phyloP scores from a whole-genome alignment of 2,888 invertebrate species.

The Mesorhabditis belari region DNA sequence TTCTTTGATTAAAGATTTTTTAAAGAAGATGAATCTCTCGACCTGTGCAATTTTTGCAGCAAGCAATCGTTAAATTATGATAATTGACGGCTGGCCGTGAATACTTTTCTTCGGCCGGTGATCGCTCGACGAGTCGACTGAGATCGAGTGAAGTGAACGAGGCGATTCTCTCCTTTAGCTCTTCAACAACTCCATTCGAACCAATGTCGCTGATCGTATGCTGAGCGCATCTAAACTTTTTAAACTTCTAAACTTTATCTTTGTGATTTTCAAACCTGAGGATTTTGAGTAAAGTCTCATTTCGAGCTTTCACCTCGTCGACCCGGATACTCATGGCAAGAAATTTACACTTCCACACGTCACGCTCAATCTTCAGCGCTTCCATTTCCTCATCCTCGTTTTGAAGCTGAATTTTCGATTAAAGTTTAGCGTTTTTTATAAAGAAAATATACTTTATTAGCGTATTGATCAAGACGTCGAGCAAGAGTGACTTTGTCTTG shows the following conservation, averaged over 20 bases:
- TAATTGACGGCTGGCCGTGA: slow-evolving; percentile 13
- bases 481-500: slow-evolving; percentile 85
- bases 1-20: too few species aligned
- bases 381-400: slow-evolving; percentile 81
- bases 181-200: neutral
- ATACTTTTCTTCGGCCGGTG: slow-evolving; percentile 32
- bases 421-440: neutral
- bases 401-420: slow-evolving; percentile 16
- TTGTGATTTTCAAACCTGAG: neutral
- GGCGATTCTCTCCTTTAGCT: neutral
- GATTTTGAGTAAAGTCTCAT: slow-evolving; percentile 14
- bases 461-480: slow-evolving; percentile 74
- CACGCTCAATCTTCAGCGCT: slow-evolving; percentile 83
- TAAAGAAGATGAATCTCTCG: slow-evolving; percentile 28
- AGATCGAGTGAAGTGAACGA: slow-evolving; percentile 10
- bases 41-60: slow-evolving; percentile 36
- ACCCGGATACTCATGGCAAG: slow-evolving; percentile 61
- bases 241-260: neutral
- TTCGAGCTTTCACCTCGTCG: slow-evolving; percentile 24
- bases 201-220: neutral
- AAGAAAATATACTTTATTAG: slow-evolving; percentile 66
- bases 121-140: slow-evolving; percentile 17
- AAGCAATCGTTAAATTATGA: slow-evolving; percentile 34
- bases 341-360: slow-evolving; percentile 94
- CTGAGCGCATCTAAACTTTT: neutral